Evolutionary conservation across 1,140 invertebrate species (phyloP).

Genomic region (Pemphigus obesinymphae): DNA sequence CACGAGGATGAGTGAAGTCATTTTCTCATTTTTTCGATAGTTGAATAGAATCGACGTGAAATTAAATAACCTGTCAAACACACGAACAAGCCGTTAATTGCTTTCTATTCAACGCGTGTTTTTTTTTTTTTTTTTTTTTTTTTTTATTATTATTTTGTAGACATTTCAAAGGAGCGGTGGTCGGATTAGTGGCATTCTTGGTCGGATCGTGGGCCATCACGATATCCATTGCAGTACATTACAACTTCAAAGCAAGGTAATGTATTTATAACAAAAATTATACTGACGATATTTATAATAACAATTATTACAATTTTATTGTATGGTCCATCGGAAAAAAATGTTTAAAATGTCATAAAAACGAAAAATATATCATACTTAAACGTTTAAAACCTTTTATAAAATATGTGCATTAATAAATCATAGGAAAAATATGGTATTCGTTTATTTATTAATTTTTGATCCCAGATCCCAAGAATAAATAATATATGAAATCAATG

Average conservation of each 20-base stretch:
- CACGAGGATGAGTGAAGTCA: no score
- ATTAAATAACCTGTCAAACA: neutral
- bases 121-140: neutral
- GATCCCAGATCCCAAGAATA: no score
- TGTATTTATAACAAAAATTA: neutral
- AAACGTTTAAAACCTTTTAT: no score
- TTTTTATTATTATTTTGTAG: constrained; percentile 48
- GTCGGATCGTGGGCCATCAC: constrained; percentile 69
- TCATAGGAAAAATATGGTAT: no score
- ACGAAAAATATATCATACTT: no score
- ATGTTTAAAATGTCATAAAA: no score
- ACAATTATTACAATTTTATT: no score
- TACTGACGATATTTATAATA: neutral
- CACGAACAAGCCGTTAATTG: neutral
- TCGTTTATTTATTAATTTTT: no score
- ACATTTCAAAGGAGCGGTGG: constrained; percentile 57
- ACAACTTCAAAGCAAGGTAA: constrained; percentile 69
- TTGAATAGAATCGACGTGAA: neutral
- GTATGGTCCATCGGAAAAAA: no score
- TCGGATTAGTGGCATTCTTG: constrained; percentile 57
- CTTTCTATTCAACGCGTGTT: neutral
- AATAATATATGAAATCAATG: no score
- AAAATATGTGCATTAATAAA: no score
- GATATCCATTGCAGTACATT: constrained; percentile 66
- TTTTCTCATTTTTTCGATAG: neutral